These are phyloP conservation scores for Tragelaphus buxtoni DNA, from an alignment of 2,113 vertebrate genomes.

Conservation along the genomic window DNA sequence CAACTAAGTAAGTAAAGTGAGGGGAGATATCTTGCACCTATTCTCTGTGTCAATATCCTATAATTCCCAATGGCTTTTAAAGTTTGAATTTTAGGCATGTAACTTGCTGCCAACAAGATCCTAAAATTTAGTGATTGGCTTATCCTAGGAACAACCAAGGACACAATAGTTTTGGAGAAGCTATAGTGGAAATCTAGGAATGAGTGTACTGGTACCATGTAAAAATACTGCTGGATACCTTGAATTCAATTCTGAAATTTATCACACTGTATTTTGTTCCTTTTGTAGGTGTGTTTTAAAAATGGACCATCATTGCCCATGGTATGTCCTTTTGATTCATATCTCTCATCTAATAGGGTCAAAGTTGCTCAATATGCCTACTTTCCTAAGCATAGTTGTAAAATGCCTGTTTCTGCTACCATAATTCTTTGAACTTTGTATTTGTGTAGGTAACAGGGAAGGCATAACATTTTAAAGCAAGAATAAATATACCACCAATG, in stretches of 20 bases:
- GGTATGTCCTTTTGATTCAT: constrained; percentile 82
- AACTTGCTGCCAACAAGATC: neutral
- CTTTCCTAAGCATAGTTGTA: constrained; percentile 24
- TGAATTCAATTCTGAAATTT: constrained; percentile 1
- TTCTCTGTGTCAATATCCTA: neutral
- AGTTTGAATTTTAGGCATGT: neutral
- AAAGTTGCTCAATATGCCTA: neutral
- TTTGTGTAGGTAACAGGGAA: neutral
- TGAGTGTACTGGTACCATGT: neutral
- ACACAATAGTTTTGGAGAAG: neutral
- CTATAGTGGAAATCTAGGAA: neutral
- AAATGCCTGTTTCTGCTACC: neutral
- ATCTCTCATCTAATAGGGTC: constrained; percentile 44
- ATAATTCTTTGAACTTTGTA: constrained; percentile 37
- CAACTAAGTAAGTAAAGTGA: constrained; percentile 28
- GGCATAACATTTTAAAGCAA: constrained; percentile 7
- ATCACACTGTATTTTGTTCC: constrained; percentile 33
- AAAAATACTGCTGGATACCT: constrained; percentile 30
- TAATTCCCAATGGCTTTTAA: neutral
- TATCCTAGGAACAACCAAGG: neutral
- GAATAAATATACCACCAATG: constrained; percentile 14
- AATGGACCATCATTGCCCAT: constrained; percentile 99
- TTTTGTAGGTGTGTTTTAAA: constrained; percentile 93
- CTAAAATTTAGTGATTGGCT: neutral
- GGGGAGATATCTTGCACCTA: neutral